Conservation (phyloP, 2,888 invertebrate species). For the Boloria euphrosyne region DNA sequence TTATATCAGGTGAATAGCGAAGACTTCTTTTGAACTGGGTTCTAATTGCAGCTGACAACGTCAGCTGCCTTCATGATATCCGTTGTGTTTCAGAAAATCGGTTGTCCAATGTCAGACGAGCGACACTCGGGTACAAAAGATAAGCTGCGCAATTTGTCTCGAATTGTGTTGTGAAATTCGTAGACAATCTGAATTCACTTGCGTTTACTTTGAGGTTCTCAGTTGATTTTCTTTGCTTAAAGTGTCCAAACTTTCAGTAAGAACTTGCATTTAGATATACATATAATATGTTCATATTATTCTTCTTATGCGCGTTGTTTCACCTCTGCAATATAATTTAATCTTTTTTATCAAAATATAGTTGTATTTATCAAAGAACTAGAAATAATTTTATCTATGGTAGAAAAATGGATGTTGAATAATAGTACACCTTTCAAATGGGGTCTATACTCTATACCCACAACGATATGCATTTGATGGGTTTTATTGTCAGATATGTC, state of each 20-base stretch:
- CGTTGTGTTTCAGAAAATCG: slow-evolving; percentile 57
- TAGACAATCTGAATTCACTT: slow-evolving; percentile 43
- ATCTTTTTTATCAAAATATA: too few relatives aligned
- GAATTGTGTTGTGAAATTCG: slow-evolving; percentile 57
- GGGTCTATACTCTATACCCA: not conserved
- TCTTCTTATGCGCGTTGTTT: too few relatives aligned
- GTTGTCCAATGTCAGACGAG: slow-evolving; percentile 51
- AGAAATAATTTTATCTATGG: not conserved
- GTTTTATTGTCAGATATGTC: slow-evolving; percentile 25
- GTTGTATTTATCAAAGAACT: too few relatives aligned
- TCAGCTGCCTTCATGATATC: slow-evolving; percentile 45
- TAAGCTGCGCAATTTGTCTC: slow-evolving; percentile 57
- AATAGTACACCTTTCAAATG: not conserved
- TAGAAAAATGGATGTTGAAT: not conserved
- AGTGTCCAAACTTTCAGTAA: slow-evolving; percentile 21
- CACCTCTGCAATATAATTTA: too few relatives aligned
- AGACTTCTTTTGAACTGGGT: slow-evolving; percentile 14
- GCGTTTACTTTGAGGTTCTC: slow-evolving; percentile 20
- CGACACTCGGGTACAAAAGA: slow-evolving; percentile 61
- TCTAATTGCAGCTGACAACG: slow-evolving; percentile 28
- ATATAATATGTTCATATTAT: not conserved
- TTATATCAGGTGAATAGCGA: slow-evolving; percentile 28
- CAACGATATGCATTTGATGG: not conserved
- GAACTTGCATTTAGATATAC: slow-evolving; percentile 5
- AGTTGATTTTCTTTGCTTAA: slow-evolving; percentile 25